A percentile compares a stretch with the other conserved stretches of the same genome.
Evolutionary conservation across 2,113 vertebrate genomes (phyloP).

Genomic region (Zapus hudsonius): DNA sequence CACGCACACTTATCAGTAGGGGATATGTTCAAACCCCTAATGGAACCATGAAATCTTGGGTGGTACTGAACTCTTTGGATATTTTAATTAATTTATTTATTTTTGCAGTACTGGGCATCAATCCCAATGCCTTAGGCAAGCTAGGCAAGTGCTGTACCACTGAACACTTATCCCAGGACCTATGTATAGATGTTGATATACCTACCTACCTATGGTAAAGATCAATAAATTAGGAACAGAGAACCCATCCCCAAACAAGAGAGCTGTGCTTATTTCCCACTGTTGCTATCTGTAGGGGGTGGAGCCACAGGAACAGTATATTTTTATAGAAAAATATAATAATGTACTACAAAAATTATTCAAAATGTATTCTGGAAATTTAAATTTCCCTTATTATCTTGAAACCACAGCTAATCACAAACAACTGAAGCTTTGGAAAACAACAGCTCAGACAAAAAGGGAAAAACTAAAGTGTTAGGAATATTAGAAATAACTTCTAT

Average conservation of each 20-base stretch:
- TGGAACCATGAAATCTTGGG: background rate
- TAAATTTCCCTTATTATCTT: background rate
- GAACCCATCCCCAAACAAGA: too few relatives aligned
- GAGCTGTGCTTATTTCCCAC: too few relatives aligned
- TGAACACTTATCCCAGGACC: too few relatives aligned
- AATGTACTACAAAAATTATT: background rate
- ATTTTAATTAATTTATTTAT: background rate
- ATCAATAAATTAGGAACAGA: background rate
- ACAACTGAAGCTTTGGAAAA: background rate
- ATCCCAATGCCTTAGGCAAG: too few relatives aligned
- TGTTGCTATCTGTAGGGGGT: too few relatives aligned
- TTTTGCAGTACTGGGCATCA: background rate
- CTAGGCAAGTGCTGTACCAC: background rate
- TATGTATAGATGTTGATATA: background rate
- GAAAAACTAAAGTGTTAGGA: background rate
- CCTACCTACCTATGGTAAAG: background rate
- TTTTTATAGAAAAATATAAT: background rate
- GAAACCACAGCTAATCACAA: background rate
- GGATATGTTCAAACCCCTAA: background rate
- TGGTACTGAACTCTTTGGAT: too few relatives aligned
- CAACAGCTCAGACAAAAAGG: background rate
- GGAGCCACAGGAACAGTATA: too few relatives aligned
- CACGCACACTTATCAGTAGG: background rate
- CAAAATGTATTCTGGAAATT: background rate
- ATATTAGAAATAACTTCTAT: background rate